Percentiles rank a stretch among this genome's conserved stretches.
These are phyloP conservation scores for Drusus annulatus DNA, from an alignment of 1,140 invertebrate genomes.

Conservation along the genomic window DNA sequence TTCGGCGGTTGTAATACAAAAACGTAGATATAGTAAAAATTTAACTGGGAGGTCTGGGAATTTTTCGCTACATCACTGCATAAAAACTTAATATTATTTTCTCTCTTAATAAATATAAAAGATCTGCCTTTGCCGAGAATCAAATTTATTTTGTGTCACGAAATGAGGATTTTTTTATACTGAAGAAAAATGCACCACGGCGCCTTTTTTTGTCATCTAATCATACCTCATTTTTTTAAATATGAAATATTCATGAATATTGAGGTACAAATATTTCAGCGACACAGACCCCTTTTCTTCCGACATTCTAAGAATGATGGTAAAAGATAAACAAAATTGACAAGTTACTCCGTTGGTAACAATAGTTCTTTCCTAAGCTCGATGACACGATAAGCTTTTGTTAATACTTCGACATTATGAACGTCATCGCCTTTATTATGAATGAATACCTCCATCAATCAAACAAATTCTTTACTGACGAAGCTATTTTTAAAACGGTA, in stretches of 20 bases:
- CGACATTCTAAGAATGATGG: background rate
- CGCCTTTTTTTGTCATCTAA: no score
- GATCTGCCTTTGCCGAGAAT: no score
- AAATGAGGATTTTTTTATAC: no score
- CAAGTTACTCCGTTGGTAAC: background rate
- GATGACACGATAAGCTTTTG: constrained; percentile 19
- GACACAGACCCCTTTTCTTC: background rate
- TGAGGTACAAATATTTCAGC: background rate
- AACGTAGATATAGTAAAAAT: no score
- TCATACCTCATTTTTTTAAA: no score
- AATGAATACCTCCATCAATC: constrained; percentile 12
- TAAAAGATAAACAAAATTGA: constrained; percentile 8
- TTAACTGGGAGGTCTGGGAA: no score
- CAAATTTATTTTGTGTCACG: no score
- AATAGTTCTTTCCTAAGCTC: background rate
- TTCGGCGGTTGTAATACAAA: no score
- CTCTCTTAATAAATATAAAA: no score
- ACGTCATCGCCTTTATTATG: constrained; percentile 25
- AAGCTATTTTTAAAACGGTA: background rate
- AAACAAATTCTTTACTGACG: constrained; percentile 8
- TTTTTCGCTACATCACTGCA: no score
- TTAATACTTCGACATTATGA: constrained; percentile 24
- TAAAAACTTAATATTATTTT: no score
- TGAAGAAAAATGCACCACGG: no score
- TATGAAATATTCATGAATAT: background rate